phyloP scores from a whole-genome alignment of 2,888 invertebrate genomes.

The Tortricodes alternella region DNA sequence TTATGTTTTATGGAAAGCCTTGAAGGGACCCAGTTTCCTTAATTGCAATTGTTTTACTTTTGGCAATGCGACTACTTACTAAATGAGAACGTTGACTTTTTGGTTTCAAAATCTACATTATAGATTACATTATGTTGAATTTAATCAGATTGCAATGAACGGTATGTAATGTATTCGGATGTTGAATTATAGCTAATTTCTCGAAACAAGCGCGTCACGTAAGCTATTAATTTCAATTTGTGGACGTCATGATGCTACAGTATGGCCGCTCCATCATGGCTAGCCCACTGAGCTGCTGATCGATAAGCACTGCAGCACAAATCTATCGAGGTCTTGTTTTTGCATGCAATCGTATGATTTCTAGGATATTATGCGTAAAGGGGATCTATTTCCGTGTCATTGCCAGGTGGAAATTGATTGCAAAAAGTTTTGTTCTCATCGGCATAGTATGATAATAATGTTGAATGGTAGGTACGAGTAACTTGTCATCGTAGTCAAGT shows the following conservation, averaged over 20 bases:
- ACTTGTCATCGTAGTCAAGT: not conserved
- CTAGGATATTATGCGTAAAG: conserved; percentile 29
- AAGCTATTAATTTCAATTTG: conserved; percentile 12
- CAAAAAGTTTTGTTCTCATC: conserved; percentile 20
- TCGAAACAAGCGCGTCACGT: conserved; percentile 6
- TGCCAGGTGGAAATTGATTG: conserved; percentile 17
- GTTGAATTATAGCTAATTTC: not conserved
- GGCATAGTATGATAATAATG: conserved; percentile 7
- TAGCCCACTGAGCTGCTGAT: not conserved
- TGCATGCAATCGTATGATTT: conserved; percentile 34
- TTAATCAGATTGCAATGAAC: conserved; percentile 1
- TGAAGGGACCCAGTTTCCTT: conserved; percentile 21
- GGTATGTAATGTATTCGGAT: not conserved
- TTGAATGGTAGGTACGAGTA: not conserved
- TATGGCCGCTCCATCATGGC: conserved; percentile 1
- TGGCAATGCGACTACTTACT: conserved; percentile 1
- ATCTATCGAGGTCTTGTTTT: conserved; percentile 16
- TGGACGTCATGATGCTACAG: conserved; percentile 6
- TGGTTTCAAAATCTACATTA: not conserved
- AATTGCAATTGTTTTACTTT: conserved; percentile 9
- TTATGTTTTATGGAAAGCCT: conserved; percentile 9
- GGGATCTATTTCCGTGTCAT: conserved; percentile 30
- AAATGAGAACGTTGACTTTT: not conserved
- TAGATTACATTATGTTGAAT: not conserved
- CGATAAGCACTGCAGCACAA: conserved; percentile 22